Base-by-base conservation (phyloP, 2,797 vertebrate genomes). In the Gorsachius magnificus region DNA sequence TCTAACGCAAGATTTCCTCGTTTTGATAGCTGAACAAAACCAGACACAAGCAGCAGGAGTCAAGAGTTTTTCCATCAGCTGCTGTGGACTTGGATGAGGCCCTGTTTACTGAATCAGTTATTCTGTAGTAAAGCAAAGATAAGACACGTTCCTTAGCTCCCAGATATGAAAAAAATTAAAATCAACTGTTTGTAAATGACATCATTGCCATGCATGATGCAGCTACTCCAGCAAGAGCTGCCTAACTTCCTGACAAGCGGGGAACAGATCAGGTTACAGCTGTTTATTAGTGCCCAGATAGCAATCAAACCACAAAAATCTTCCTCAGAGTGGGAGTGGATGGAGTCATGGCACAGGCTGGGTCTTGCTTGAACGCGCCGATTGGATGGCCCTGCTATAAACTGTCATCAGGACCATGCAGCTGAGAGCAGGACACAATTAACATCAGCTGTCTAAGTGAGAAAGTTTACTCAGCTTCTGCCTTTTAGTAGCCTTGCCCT, bases 401-500 rank as follows among this genome's bases (percentile, higher is more conserved):
- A 81, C 72, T 81, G 57, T 95, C 90, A 94, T 24, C 20, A 0
- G 65, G 63, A 57, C 68, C 33, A 36, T 8, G 65, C 87, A 69
- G 77, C 88, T 54, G 86, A 65, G 89, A 70, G 80, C n/a, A 7
- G 61, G 63, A 84, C 76, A 71, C 93, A 96, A 94, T 87, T 88
- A 96, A 70, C 91, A 94, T 92, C 93, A 89, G 92, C 96, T 95
- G 92, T 22, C 33, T 16, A 63, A 95, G 95, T 83, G 94, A 89
- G 82, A 95, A 90, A 93, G 89, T 94, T 97, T 94, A 96, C 76
- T 96, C 95, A 92, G 94, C 94, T 93, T 92, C 89, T 94, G 92
- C 75, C 31, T 87, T 87, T 60, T 57, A 5, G 22, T 17, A 90
- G 92, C 68, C 87, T 88, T 93, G 87, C 79, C 79, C 89, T 92